Evolutionary conservation across 2,797 vertebrate species (phyloP), one percentile per base, ranked within the genome.

Genomic region (Hippoglossus hippoglossus): DNA sequence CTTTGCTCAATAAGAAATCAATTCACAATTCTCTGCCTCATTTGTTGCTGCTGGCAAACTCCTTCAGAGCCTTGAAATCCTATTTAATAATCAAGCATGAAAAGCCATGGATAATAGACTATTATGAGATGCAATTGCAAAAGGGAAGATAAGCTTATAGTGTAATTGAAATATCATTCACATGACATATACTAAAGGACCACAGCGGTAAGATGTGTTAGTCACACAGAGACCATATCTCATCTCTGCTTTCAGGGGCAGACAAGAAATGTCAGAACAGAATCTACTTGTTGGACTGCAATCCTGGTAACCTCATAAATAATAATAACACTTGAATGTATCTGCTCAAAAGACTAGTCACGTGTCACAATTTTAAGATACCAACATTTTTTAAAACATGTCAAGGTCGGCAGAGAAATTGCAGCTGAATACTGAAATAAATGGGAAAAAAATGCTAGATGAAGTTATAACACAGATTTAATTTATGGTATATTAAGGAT

Each of bases 121-220:
- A 81, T 93, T 89, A 92, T 87, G 78, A 73, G 86, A 87, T 83
- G 81, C 82, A 79, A 84, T 87, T 86, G 82, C 69, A 83, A 82
- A 78, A 55, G 71, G 71, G 78, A 67, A 74, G 89, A 92, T 92
- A 92, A 93, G 89, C 89, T 78, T 66, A 50, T 51, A 10, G 52
- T 64, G 59, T 93, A 92, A 93, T 90, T 91, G 89, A 93, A 93
- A 90, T 90, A 91, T 92, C 75, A 84, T 77, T 89, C 74, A 67
- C 75, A 78, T 88, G 72, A 71, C 64, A 71, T 79, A 78, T 62
- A 63, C 26, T 72, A 65, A 82, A 76, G 64, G 73, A 70, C 69
- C 71, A 54, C 60, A 18, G 47, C 16, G 46, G 66, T 55, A 49
- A 67, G 64, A 82, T 78, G 19, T 69, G 69, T 77, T 76, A 19